Conservation (phyloP, 2,888 invertebrate species). For the Lochmaea capreae region DNA sequence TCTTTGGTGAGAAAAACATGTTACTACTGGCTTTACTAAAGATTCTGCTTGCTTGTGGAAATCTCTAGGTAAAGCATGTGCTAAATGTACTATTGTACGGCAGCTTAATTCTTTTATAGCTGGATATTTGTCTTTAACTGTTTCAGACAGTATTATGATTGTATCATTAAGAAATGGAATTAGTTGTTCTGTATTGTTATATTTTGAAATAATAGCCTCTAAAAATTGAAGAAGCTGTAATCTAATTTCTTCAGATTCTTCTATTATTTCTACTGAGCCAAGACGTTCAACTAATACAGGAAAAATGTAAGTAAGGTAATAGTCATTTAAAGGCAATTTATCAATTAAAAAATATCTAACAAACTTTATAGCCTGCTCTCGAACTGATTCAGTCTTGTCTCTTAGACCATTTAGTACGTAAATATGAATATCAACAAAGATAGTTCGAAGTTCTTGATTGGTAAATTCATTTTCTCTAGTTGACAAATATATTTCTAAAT, state of each 20-base stretch:
- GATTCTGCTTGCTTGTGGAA: slow-evolving; percentile 82
- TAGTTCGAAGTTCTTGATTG: slow-evolving; percentile 61
- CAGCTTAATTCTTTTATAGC: slow-evolving; percentile 82
- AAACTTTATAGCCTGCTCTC: slow-evolving; percentile 71
- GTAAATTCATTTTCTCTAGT: slow-evolving; percentile 60
- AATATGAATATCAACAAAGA: slow-evolving; percentile 66
- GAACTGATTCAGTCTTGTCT: slow-evolving; percentile 74
- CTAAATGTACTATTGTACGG: slow-evolving; percentile 75
- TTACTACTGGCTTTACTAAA: slow-evolving; percentile 79
- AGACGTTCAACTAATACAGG: slow-evolving; percentile 82
- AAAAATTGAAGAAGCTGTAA: slow-evolving; percentile 76
- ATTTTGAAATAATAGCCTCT: slow-evolving; percentile 69
- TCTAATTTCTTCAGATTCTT: slow-evolving; percentile 85
- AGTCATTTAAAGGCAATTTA: slow-evolving; percentile 74
- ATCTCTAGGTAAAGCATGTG: slow-evolving; percentile 73
- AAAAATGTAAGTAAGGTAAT: slow-evolving; percentile 79
- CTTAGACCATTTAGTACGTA: slow-evolving; percentile 65
- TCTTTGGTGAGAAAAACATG: slow-evolving; percentile 84
- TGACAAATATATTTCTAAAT: slow-evolving; percentile 68
- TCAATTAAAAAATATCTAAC: slow-evolving; percentile 69
- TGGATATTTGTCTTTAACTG: slow-evolving; percentile 82
- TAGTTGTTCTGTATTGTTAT: slow-evolving; percentile 69
- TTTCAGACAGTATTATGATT: slow-evolving; percentile 77
- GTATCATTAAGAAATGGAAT: slow-evolving; percentile 81
- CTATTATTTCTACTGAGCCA: slow-evolving; percentile 79